Percentiles rank a stretch among this genome's conserved stretches.
Evolutionary conservation across 2,113 vertebrate species (phyloP).

Genomic region (Entosphenus tridentatus): DNA sequence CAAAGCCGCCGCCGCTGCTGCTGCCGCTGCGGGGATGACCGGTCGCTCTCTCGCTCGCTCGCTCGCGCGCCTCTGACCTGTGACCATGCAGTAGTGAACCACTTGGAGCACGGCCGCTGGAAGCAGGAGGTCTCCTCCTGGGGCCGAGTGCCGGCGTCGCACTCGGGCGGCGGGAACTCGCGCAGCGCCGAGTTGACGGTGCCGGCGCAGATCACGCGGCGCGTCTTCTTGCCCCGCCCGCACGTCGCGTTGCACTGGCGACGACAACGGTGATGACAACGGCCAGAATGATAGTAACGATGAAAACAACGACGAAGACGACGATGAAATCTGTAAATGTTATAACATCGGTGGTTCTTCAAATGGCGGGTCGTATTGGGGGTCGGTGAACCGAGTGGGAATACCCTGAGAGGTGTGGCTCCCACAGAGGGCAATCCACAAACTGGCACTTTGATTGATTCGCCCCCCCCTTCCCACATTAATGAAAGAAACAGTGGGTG

Average conservation of each 20-base stretch:
- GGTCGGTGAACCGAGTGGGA: too few relatives aligned
- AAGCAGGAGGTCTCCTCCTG: conserved; percentile 29
- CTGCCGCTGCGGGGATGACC: accelerated
- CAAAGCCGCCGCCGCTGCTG: not conserved
- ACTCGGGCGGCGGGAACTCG: conserved; percentile 29
- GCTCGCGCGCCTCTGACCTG: conserved; percentile 25
- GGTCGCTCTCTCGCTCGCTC: not conserved
- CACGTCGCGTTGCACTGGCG: conserved; percentile 38
- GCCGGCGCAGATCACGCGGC: conserved; percentile 32
- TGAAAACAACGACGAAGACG: too few relatives aligned
- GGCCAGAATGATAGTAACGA: too few relatives aligned
- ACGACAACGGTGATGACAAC: too few relatives aligned
- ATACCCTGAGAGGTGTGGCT: too few relatives aligned
- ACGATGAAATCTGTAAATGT: too few relatives aligned
- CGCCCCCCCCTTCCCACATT: too few relatives aligned
- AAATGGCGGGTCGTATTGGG: too few relatives aligned
- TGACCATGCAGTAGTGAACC: conserved; percentile 57
- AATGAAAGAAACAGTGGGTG: too few relatives aligned
- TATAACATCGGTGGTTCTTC: too few relatives aligned
- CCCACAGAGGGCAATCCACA: too few relatives aligned
- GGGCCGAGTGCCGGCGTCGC: conserved; percentile 20
- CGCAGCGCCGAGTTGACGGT: conserved; percentile 31
- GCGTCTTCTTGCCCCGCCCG: conserved; percentile 28
- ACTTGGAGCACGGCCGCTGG: conserved; percentile 38
- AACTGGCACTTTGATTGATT: too few relatives aligned